These are phyloP conservation scores for Aphelocoma californica DNA, from an alignment of 2,797 vertebrate species.

Conservation along the genomic window DNA sequence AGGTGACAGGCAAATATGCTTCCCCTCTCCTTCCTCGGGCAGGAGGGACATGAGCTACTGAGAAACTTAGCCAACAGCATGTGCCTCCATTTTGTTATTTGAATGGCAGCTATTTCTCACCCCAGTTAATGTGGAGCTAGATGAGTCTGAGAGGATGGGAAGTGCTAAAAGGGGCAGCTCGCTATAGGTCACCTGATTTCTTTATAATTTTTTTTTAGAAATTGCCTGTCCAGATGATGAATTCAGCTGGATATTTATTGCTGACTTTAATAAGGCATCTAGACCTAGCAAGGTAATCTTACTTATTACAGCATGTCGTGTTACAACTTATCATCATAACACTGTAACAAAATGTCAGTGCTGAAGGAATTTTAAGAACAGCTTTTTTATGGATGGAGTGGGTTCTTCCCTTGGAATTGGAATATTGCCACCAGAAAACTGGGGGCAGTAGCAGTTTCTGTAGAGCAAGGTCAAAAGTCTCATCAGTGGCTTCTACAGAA, in stretches of 20 bases:
- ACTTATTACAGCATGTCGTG: conserved; percentile 26
- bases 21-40: neutral
- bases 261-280: conserved; percentile 36
- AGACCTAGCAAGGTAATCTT: conserved; percentile 36
- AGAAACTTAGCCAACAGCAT: neutral
- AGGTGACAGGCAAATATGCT: neutral
- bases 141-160: neutral
- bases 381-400: neutral
- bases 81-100: neutral
- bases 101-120: neutral
- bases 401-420: neutral
- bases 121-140: neutral
- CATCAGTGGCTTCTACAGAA: neutral
- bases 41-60: neutral
- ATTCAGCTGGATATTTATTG: conserved; percentile 52
- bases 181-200: neutral
- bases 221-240: conserved; percentile 49
- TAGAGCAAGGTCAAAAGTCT: conserved; percentile 7
- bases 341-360: neutral
- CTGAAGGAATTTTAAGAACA: conserved; percentile 29
- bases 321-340: conserved; percentile 54
- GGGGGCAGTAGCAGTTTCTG: neutral
- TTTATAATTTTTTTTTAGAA: neutral
- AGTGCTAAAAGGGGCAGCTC: neutral
- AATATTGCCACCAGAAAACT: neutral